phyloP scores from a whole-genome alignment of 37 sponge, comb jelly and placozoan genomes.

The Crambe crambe region DNA sequence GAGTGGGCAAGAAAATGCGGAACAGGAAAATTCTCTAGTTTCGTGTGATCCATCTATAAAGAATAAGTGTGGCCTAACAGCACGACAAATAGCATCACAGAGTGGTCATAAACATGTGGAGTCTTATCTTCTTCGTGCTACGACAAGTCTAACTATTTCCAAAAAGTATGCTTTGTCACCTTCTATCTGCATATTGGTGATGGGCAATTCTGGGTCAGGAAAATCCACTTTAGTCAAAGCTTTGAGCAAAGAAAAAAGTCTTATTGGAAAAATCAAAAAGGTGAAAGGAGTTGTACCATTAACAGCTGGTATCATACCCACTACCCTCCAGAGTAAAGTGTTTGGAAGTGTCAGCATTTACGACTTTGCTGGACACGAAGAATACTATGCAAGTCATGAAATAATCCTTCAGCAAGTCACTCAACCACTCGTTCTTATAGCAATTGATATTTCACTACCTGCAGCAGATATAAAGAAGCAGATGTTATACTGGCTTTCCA shows the following conservation, averaged over 20 bases:
- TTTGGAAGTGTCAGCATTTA: conserved; percentile 23
- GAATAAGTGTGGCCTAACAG: too few species aligned
- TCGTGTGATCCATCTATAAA: too few species aligned
- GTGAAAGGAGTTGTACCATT: neutral
- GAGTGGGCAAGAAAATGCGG: too few species aligned
- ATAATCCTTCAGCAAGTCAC: neutral
- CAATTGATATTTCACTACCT: neutral
- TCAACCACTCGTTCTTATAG: conserved; percentile 1
- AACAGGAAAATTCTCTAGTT: too few species aligned
- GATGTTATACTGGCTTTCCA: neutral
- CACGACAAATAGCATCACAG: too few species aligned
- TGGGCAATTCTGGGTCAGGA: neutral
- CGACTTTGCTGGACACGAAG: conserved; percentile 43
- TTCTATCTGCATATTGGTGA: neutral
- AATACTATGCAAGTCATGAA: conserved; percentile 37
- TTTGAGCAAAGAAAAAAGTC: neutral
- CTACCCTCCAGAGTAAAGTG: neutral
- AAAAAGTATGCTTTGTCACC: too few species aligned
- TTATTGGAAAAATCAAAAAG: neutral
- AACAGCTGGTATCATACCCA: conserved; percentile 35
- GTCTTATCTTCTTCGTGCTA: too few species aligned
- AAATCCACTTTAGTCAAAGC: conserved; percentile 8
- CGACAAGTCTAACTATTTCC: too few species aligned
- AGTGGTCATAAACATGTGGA: too few species aligned
- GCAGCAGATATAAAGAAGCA: neutral